Conservation (phyloP, 2,113 vertebrate genomes). For the Albula glossodonta region DNA sequence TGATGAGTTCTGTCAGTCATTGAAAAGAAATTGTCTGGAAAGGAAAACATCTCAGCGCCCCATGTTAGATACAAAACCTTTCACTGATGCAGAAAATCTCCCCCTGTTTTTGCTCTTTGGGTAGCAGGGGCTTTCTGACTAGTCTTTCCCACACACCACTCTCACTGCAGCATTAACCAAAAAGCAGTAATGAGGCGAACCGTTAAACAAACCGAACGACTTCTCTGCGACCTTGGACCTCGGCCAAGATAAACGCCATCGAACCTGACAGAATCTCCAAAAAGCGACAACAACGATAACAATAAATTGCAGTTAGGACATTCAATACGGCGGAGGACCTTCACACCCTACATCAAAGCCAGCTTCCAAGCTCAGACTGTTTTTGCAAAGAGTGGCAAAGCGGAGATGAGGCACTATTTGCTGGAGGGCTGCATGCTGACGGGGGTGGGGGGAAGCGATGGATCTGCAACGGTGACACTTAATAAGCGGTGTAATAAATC, state of each 20-base stretch:
- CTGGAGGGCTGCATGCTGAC: background rate
- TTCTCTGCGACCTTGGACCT: background rate
- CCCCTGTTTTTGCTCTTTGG: background rate
- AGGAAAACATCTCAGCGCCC: background rate
- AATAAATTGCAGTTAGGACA: background rate
- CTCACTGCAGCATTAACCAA: background rate
- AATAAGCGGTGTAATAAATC: constrained; percentile 45
- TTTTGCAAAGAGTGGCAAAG: background rate
- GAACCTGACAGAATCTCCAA: background rate
- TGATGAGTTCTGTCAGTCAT: background rate
- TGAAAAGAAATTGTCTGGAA: constrained; percentile 22
- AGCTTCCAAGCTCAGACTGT: background rate
- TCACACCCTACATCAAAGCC: background rate
- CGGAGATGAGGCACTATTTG: background rate
- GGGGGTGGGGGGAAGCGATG: background rate
- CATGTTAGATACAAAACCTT: background rate
- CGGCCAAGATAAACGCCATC: background rate
- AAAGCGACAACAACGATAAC: background rate
- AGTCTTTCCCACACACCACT: background rate
- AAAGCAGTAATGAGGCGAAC: background rate
- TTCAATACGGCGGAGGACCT: background rate
- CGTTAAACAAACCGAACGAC: background rate
- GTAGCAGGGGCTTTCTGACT: too few species aligned
- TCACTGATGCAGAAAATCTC: constrained; percentile 3
- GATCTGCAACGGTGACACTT: constrained; percentile 35